phyloP scores from a whole-genome alignment of 2,113 vertebrate species.

The Panthera uncia region DNA sequence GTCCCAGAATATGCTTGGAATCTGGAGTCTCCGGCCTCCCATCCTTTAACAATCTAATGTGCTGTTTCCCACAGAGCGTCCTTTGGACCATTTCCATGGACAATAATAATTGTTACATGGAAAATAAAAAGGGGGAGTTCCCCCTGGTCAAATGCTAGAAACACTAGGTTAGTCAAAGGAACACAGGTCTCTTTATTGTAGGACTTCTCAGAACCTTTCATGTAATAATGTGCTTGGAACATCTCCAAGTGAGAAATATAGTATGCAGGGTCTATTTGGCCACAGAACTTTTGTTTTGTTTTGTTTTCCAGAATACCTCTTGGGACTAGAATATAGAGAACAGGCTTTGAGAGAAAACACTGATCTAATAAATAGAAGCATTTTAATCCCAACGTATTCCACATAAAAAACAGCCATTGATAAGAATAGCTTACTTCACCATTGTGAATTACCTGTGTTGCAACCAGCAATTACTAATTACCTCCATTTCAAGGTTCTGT shows the following conservation, averaged over 20 bases:
- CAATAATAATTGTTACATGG: not conserved
- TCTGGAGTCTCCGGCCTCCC: not conserved
- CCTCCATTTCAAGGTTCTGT: not conserved
- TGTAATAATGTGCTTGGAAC: not conserved
- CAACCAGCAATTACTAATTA: not conserved
- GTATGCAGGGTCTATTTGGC: not conserved
- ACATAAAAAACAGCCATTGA: not conserved
- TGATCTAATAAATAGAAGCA: not conserved
- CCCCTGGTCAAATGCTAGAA: not conserved
- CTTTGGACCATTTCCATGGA: constrained; percentile 31
- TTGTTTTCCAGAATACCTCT: not conserved
- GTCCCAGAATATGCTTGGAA: not conserved
- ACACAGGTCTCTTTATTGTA: not conserved
- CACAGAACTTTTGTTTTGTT: not conserved
- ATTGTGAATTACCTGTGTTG: not conserved
- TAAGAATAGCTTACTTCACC: not conserved
- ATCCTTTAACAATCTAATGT: too few species aligned
- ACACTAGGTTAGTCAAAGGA: not conserved
- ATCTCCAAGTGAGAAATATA: not conserved
- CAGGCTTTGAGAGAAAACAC: constrained; percentile 8
- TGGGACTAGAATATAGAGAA: constrained; percentile 28
- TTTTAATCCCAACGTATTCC: constrained; percentile 11
- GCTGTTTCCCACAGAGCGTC: not conserved
- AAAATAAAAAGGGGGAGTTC: not conserved
- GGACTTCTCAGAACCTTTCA: not conserved